Evolutionary conservation across 1,140 invertebrate genomes (phyloP), one percentile per base, ranked within the genome.

Genomic region (Vanessa tameamea): DNA sequence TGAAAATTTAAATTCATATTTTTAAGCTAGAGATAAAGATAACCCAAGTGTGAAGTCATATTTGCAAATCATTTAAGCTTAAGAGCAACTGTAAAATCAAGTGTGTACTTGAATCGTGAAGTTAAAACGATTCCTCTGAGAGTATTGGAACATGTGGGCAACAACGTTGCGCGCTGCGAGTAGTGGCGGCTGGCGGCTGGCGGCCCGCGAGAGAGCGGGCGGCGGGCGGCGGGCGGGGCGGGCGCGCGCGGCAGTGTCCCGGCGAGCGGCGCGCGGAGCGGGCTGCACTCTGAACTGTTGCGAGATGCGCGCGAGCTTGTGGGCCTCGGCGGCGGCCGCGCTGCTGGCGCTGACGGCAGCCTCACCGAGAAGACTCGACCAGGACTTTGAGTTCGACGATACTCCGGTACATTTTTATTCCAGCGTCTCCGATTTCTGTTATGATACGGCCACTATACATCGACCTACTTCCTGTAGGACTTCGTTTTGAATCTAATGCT

Each of bases 321-420:
- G 78, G 74, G 76, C 64, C 69, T 63, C 59, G 61, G 64, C 53
- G 51, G 72, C 73, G 51, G 70, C 63, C 23, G 79, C 79, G 20
- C 57, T 74, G 69, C 63, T 78, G 76, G 75, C 77, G 69, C 70
- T 82, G 64, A 47, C 71, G 23, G 48, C 64, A 31, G 74, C 74
- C 73, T 59, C 82, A 47, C 75, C 82, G 68, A 78, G 82, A 8
- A 80, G 86, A n/a, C 53, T 77, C 71, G 89, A 90, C 71, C 84
- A 85, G 73, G 89, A 91, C 83, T 91, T 91, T 81, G 89, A 91
- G 82, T 91, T 91, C 86, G 89, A 88, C 82, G 89, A 91, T 64
- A 85, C 85, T 31, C 82, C 81, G 88, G 87, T 90, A 84, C 47
- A 23, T 13, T 2, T 26, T 0, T 43, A 12, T 2, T 12, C 43